phyloP scores from a whole-genome alignment of 2,797 vertebrate genomes.

The Tenualosa ilisha region DNA sequence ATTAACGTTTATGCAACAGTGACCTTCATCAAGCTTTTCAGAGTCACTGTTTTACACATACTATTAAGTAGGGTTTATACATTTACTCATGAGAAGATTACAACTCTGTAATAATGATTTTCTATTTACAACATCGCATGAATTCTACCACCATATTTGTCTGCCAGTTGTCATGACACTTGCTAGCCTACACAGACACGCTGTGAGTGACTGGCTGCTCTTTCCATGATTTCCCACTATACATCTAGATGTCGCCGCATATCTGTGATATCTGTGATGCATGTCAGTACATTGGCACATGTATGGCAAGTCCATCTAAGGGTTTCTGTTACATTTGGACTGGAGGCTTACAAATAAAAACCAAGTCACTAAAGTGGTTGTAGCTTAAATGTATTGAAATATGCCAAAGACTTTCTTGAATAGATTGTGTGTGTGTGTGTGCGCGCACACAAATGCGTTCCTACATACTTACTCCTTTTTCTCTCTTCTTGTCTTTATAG shows the following conservation, averaged over 20 bases:
- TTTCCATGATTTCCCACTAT: background rate
- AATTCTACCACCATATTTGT: background rate
- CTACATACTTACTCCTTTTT: conserved; percentile 80
- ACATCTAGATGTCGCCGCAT: background rate
- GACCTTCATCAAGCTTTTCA: background rate
- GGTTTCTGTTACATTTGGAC: background rate
- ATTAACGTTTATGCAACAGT: background rate
- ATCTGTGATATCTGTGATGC: background rate
- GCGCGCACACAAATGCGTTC: conserved; percentile 16
- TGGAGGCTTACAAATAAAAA: background rate
- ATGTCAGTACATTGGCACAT: background rate
- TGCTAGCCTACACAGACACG: background rate
- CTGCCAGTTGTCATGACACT: background rate
- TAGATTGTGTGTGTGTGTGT: conserved; percentile 23
- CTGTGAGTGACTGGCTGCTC: background rate
- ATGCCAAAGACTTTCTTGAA: no score
- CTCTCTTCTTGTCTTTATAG: conserved; percentile 86
- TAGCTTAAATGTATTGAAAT: no score
- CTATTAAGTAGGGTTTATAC: no score
- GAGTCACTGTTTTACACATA: background rate
- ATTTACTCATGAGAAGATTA: background rate
- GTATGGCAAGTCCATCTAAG: background rate
- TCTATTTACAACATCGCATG: background rate
- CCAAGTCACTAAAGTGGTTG: background rate
- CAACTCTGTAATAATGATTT: background rate